Evolutionary conservation across 2,888 invertebrate species (phyloP).

Genomic region (Taphrorychus bicolor): DNA sequence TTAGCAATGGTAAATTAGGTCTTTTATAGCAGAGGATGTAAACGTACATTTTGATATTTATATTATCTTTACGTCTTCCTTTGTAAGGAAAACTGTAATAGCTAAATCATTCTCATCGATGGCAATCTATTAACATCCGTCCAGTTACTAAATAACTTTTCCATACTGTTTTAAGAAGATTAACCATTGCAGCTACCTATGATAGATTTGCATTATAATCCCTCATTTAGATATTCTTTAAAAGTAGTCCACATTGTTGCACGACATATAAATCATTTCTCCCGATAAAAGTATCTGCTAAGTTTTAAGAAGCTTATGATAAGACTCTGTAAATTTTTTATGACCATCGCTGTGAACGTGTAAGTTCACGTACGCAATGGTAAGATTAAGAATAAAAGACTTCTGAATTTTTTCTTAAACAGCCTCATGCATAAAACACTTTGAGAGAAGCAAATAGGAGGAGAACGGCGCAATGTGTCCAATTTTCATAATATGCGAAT

Average conservation of each 20-base stretch:
- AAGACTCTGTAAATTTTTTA: no score
- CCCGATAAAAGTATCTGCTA: no score
- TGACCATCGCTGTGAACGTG: no score
- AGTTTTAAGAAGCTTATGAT: no score
- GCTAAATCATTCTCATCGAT: neutral
- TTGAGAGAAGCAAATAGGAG: no score
- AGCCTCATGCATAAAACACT: no score
- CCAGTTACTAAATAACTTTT: neutral
- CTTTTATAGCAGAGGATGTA: constrained; percentile 7
- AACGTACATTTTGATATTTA: constrained; percentile 7
- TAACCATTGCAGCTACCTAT: neutral
- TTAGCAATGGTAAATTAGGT: constrained; percentile 19
- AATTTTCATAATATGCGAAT: no score
- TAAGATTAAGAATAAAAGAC: no score
- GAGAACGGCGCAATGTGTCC: no score
- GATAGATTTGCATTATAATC: constrained; percentile 1
- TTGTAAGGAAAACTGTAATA: neutral
- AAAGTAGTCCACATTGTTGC: neutral
- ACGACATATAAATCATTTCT: neutral
- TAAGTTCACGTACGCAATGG: no score
- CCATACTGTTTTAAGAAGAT: neutral
- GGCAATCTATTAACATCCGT: neutral
- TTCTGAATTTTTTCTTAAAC: no score
- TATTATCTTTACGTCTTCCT: neutral
- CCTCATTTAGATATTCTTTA: neutral